These are phyloP conservation scores for Alligator mississippiensis DNA, from an alignment of 2,113 vertebrate genomes.

Conservation along the genomic window DNA sequence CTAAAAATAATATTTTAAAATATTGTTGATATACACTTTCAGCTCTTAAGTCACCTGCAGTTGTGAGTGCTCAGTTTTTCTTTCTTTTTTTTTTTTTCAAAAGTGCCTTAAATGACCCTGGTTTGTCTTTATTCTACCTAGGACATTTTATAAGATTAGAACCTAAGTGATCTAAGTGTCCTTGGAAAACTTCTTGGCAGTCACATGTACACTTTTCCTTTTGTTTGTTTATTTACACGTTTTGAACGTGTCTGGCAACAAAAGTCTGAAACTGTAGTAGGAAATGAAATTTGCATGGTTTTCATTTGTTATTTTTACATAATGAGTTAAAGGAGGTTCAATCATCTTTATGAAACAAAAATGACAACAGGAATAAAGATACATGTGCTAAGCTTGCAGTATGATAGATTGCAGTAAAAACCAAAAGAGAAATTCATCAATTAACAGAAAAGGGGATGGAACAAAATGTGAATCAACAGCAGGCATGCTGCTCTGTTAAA, in stretches of 20 bases:
- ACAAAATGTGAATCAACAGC: neutral
- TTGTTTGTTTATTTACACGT: neutral
- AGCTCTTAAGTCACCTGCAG: too few relatives aligned
- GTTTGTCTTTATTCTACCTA: too few relatives aligned
- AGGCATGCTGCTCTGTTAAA: neutral
- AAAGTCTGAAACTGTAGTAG: neutral
- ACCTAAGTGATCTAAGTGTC: neutral
- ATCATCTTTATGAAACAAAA: neutral
- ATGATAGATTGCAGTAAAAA: neutral
- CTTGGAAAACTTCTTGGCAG: neutral
- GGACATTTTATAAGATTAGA: neutral
- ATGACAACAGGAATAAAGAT: constrained; percentile 25
- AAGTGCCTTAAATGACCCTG: too few relatives aligned
- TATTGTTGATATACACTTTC: too few relatives aligned
- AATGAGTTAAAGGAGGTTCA: neutral
- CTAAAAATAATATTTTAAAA: neutral
- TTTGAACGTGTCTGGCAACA: neutral
- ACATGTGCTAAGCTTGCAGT: neutral
- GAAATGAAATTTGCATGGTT: neutral
- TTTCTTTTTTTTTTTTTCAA: too few relatives aligned
- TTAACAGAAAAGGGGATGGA: constrained; percentile 13
- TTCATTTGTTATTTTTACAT: neutral
- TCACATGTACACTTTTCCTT: neutral
- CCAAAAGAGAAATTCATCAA: neutral
- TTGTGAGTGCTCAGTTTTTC: neutral